Conservation (phyloP, 2,797 vertebrate species). For the Vultur gryphus region DNA sequence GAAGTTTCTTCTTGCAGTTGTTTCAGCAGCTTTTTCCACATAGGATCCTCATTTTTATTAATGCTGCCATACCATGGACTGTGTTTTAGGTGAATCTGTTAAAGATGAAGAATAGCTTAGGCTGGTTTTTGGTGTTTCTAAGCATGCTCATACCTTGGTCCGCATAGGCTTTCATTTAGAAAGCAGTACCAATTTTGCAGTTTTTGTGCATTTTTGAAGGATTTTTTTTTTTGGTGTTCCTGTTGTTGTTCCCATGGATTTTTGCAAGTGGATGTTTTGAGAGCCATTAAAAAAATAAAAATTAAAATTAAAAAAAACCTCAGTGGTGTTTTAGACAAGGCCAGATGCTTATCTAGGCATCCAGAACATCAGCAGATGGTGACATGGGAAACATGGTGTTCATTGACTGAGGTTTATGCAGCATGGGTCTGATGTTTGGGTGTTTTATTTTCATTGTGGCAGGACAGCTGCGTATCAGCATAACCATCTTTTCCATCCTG, state of each 20-base stretch:
- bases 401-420: not conserved
- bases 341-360: constrained; percentile 29
- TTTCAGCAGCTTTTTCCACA: not conserved
- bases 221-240: not conserved
- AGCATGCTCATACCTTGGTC: not conserved
- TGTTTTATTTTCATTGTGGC: not conserved
- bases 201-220: not conserved
- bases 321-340: not conserved
- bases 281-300: not conserved
- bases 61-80: not conserved
- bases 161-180: not conserved
- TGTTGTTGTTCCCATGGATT: not conserved
- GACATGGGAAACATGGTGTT: not conserved
- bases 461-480: not conserved
- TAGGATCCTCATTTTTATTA: not conserved
- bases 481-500: not conserved
- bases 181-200: not conserved
- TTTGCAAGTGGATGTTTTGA: not conserved
- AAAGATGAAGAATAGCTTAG: not conserved
- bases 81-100: not conserved
- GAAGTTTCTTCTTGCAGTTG: not conserved
- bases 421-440: not conserved
- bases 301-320: not conserved
- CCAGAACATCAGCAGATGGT: not conserved
- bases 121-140: not conserved